These are phyloP conservation scores for Periophthalmodon schlosseri DNA, from an alignment of 2,113 vertebrate genomes.

Conservation along the genomic window DNA sequence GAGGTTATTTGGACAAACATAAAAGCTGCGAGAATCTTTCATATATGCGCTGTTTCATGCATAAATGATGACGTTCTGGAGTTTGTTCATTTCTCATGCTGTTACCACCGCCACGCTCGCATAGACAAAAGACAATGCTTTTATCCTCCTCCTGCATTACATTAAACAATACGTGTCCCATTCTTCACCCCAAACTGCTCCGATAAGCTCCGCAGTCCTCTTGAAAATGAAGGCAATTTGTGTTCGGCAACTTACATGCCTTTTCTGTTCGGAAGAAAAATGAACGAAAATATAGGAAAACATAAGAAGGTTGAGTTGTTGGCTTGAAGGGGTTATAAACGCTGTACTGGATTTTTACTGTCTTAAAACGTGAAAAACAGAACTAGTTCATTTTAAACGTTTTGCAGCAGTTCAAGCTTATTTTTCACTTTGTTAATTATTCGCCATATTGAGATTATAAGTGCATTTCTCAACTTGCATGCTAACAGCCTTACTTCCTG, in stretches of 20 bases:
- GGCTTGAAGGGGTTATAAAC: slow-evolving; percentile 14
- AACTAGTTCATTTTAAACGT: too few species aligned
- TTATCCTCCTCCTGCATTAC: slow-evolving; percentile 50
- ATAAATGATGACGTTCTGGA: slow-evolving; percentile 9
- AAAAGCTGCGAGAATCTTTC: slow-evolving; percentile 12
- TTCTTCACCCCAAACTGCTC: slow-evolving; percentile 43
- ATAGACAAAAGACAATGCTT: slow-evolving; percentile 35
- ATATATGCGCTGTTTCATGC: slow-evolving; percentile 14
- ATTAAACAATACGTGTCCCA: slow-evolving; percentile 49
- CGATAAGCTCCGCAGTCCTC: slow-evolving; percentile 40
- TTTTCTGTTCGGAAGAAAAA: background rate
- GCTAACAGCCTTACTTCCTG: too few species aligned
- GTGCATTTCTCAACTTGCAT: too few species aligned
- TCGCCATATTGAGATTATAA: too few species aligned
- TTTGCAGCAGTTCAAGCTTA: too few species aligned
- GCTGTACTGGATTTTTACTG: too few species aligned
- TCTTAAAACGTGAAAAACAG: too few species aligned
- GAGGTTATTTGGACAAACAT: slow-evolving; percentile 5
- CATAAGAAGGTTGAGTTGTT: background rate
- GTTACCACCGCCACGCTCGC: slow-evolving; percentile 11
- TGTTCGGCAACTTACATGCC: slow-evolving; percentile 1
- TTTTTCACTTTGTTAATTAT: too few species aligned
- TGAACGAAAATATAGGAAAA: slow-evolving; percentile 4
- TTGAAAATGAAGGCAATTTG: slow-evolving; percentile 2
- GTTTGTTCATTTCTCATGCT: slow-evolving; percentile 14